These are phyloP conservation scores for Poeciliopsis presidionis DNA, from an alignment of 2,797 vertebrate species.

Conservation along the genomic window DNA sequence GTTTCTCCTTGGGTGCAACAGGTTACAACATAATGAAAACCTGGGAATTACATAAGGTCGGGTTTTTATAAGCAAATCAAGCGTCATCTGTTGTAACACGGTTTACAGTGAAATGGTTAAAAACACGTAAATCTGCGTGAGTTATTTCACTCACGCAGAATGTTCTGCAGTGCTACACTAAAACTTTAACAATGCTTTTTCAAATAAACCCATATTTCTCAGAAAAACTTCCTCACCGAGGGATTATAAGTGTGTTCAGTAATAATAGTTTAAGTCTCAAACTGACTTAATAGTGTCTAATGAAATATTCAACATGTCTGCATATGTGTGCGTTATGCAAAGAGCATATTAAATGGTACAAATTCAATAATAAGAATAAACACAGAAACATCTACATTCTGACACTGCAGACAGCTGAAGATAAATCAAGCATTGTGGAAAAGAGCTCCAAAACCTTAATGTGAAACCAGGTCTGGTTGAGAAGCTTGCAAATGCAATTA, in stretches of 20 bases:
- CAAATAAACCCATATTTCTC: slow-evolving; percentile 7
- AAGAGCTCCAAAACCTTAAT: slow-evolving; percentile 49
- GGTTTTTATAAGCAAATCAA: not conserved
- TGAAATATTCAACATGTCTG: slow-evolving; percentile 19
- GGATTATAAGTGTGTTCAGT: not conserved
- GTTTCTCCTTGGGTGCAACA: not conserved
- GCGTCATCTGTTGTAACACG: not conserved
- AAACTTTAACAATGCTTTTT: slow-evolving; percentile 8
- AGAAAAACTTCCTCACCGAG: not conserved
- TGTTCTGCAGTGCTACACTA: not conserved
- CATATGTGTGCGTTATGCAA: slow-evolving; percentile 9
- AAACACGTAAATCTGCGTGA: not conserved
- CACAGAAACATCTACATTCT: slow-evolving; percentile 18
- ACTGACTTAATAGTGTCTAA: not conserved
- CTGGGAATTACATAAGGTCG: not conserved
- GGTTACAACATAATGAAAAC: not conserved
- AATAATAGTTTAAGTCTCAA: not conserved
- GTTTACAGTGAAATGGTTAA: not conserved
- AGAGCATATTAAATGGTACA: slow-evolving; percentile 15
- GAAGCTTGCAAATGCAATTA: slow-evolving; percentile 69
- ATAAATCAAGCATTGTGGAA: slow-evolving; percentile 48
- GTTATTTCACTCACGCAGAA: slow-evolving; percentile 1
- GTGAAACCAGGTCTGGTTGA: slow-evolving; percentile 61
- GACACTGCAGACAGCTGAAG: slow-evolving; percentile 28
- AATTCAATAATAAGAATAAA: slow-evolving; percentile 35